Evolutionary conservation across 2,797 vertebrate genomes (phyloP).

Genomic region (Ara ararauna): DNA sequence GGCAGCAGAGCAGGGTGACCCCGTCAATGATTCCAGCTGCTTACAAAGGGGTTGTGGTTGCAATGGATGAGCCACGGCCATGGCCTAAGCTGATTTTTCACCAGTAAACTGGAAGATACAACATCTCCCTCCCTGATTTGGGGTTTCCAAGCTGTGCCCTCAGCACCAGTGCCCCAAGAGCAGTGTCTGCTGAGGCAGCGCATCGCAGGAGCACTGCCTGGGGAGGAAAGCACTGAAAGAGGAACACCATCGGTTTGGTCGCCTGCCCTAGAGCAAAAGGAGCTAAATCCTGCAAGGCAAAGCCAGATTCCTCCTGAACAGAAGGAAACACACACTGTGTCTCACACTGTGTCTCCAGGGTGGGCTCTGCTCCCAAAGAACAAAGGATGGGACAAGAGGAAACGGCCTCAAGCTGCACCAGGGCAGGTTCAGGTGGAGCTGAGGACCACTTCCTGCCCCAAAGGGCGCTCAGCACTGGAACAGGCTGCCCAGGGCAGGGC

Average conservation of each 20-base stretch:
- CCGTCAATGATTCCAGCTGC: background rate
- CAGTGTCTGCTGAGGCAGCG: rapidly evolving
- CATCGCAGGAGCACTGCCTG: background rate
- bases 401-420: background rate
- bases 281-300: background rate
- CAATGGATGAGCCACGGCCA: rapidly evolving
- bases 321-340: rapidly evolving
- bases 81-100: background rate
- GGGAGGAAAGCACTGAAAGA: background rate
- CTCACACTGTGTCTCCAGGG: background rate
- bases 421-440: background rate
- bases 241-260: background rate
- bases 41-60: rapidly evolving
- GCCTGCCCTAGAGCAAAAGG: background rate
- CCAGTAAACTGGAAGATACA: background rate
- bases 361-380: background rate
- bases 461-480: background rate
- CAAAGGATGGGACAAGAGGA: background rate
- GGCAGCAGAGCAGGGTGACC: background rate
- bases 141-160: background rate
- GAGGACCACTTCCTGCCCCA: background rate
- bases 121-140: background rate
- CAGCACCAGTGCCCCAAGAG: rapidly evolving
- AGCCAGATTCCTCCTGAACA: background rate
- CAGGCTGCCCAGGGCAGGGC: background rate